Base-by-base conservation (phyloP, 2,113 vertebrate genomes). In the Halcyon senegalensis region DNA sequence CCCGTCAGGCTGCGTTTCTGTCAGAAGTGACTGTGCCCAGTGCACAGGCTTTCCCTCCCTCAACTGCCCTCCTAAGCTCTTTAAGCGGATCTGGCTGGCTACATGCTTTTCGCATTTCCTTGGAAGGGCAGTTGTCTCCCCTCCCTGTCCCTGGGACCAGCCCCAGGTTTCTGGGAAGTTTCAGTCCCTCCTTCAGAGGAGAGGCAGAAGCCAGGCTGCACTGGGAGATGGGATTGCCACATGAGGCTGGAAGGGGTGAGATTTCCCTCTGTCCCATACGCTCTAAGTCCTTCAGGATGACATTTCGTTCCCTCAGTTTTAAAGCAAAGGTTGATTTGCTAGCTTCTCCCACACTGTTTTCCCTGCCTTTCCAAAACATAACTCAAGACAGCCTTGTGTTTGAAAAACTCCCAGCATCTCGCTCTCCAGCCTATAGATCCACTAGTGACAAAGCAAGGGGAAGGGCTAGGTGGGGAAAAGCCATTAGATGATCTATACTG, bases 111-210 rank as follows among this genome's bases (percentile, higher is more conserved):
- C 70, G 44, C 8, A 0, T 94, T 97, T 95, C 80, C 84, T 86
- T n/a, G 55, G 63, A 95, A 94, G 70, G 94, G 86, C 69, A 84
- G 48, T 46, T 44, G n/a, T 82, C 37, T 93, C 50, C 55, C 87
- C 51, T 95, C 84, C 58, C 78, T 96, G 94, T 97, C 73, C 31
- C 35, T 96, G 78, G 63, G 48, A 76, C n/a, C 35, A 91, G 69
- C 67, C 78, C 82, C 66, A 59, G 63, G 51, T 97, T 94, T 70
- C 94, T 95, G 91, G 86, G 66, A 78, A 33, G 46, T 94, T 96
- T 96, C 43, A 25, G 83, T 84, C 41, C 44, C 76, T 79, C n/a
- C 12, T 77, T 76, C 70, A 76, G 67, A 96, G 39, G 64, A 96
- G 62, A 92, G 77, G 88, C 68, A 90, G 77, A 95, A 97, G 80